Percentiles rank a stretch among this genome's conserved stretches.
These are phyloP conservation scores for Sphaerodactylus townsendi DNA, from an alignment of 2,113 vertebrate species.

Conservation along the genomic window DNA sequence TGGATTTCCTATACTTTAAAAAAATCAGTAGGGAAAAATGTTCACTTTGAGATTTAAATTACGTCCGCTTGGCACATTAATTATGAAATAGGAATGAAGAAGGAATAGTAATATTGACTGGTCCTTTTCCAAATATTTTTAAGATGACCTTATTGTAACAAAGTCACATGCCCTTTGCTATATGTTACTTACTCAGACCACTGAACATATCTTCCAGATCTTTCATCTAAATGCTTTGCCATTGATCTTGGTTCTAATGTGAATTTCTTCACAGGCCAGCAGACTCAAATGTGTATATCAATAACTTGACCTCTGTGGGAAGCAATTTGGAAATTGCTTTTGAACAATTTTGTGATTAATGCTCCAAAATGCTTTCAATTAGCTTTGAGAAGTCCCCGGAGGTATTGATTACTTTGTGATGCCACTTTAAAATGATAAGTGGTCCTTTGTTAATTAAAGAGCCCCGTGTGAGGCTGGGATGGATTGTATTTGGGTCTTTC, in stretches of 20 bases:
- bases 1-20: too few species aligned
- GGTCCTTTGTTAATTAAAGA: constrained; percentile 40
- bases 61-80: background rate
- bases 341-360: constrained; percentile 27
- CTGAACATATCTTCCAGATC: constrained; percentile 41
- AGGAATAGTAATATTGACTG: background rate
- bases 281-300: constrained; percentile 47
- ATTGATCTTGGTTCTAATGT: constrained; percentile 59
- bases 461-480: background rate
- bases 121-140: background rate
- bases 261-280: constrained; percentile 44
- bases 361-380: constrained; percentile 44
- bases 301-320: constrained; percentile 60
- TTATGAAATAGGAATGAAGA: background rate
- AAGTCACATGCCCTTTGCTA: background rate
- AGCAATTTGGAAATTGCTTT: constrained; percentile 58
- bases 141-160: background rate
- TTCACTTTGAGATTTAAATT: background rate
- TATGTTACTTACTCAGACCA: constrained; percentile 17
- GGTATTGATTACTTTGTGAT: constrained; percentile 24
- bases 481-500: background rate
- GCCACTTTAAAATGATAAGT: constrained; percentile 28
- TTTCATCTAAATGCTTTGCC: constrained; percentile 32
- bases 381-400: constrained; percentile 37
- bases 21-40: background rate